Evolutionary conservation across 2,888 invertebrate species (phyloP).

Genomic region (Malachius bipustulatus): DNA sequence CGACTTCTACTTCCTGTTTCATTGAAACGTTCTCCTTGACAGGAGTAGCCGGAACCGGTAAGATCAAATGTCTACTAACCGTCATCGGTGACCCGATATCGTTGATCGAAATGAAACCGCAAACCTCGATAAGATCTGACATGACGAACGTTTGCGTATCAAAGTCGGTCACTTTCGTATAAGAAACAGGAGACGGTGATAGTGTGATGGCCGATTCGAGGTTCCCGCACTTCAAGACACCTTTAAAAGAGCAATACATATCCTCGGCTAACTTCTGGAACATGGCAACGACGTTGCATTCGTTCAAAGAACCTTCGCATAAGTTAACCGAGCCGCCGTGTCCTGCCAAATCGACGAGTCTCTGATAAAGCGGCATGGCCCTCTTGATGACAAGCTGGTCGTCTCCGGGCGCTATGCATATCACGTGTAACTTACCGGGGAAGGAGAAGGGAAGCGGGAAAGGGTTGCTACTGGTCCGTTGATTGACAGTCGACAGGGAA

Average conservation of each 20-base stretch:
- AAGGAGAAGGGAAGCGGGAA: constrained; percentile 70
- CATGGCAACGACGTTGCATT: constrained; percentile 39
- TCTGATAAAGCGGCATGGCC: constrained; percentile 64
- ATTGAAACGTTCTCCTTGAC: constrained; percentile 23
- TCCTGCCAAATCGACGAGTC: constrained; percentile 65
- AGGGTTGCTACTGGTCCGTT: constrained; percentile 36
- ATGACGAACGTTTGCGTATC: constrained; percentile 49
- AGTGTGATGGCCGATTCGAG: constrained; percentile 59
- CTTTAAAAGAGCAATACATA: constrained; percentile 62
- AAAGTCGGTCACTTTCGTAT: constrained; percentile 50
- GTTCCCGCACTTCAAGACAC: constrained; percentile 60
- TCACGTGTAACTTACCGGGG: constrained; percentile 65
- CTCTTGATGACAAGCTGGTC: constrained; percentile 44
- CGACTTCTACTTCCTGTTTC: constrained; percentile 31
- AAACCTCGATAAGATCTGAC: constrained; percentile 64
- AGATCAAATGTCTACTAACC: constrained; percentile 77
- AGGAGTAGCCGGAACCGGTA: constrained; percentile 54
- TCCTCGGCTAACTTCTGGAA: constrained; percentile 59
- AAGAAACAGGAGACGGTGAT: constrained; percentile 57
- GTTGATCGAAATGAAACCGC: constrained; percentile 77
- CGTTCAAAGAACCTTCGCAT: constrained; percentile 41
- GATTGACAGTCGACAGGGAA: constrained; percentile 40
- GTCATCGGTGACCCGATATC: constrained; percentile 89
- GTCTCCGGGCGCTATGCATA: constrained; percentile 55
- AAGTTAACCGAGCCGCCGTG: constrained; percentile 49